Evolutionary conservation across 2,888 invertebrate species (phyloP).

Genomic region (Teleogryllus oceanicus): DNA sequence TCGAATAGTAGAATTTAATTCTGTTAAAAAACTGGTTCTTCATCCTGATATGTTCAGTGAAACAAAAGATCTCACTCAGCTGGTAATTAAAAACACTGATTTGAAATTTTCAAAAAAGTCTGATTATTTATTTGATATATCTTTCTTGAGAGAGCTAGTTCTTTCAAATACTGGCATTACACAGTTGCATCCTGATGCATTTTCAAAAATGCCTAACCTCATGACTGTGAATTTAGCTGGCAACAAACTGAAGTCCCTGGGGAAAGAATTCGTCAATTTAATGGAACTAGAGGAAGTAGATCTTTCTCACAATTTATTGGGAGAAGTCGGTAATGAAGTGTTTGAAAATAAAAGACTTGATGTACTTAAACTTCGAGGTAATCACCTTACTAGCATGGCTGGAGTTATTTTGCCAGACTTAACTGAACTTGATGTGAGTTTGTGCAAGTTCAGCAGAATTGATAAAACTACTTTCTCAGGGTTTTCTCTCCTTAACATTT

Average conservation of each 20-base stretch:
- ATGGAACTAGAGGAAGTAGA: not conserved
- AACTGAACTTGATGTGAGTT: not conserved
- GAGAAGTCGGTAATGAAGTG: not conserved
- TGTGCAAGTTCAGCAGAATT: not conserved
- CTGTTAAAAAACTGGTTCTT: not conserved
- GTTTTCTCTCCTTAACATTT: not conserved
- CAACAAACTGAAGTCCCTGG: not conserved
- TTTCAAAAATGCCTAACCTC: not conserved
- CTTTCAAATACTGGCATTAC: not conserved
- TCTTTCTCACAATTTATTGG: not conserved
- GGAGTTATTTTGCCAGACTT: not conserved
- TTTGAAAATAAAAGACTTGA: not conserved
- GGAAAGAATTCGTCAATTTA: not conserved
- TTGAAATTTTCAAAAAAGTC: not conserved
- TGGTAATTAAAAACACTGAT: not conserved
- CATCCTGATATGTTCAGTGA: not conserved
- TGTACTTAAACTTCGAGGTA: not conserved
- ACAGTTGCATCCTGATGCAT: not conserved
- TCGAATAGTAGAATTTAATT: not conserved
- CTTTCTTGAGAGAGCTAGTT: not conserved
- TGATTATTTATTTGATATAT: not conserved
- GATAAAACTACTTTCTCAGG: not conserved
- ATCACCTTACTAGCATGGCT: not conserved
- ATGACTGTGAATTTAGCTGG: not conserved
- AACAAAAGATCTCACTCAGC: not conserved